Evolutionary conservation across 2,888 invertebrate genomes (phyloP).

Genomic region (Mythimna ferrago): DNA sequence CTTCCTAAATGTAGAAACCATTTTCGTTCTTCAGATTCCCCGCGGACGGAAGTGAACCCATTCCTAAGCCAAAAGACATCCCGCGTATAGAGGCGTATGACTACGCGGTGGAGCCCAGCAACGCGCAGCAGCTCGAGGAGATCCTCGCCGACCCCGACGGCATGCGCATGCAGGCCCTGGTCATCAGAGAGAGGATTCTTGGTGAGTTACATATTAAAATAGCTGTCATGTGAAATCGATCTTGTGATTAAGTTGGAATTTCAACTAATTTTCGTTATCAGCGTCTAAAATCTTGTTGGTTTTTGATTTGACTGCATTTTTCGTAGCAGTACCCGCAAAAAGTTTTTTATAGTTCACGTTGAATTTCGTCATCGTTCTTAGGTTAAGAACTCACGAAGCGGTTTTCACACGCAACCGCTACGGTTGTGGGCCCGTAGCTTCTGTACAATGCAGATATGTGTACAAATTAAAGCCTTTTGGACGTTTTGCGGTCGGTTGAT

Average conservation of each 20-base stretch:
- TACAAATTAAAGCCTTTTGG: too few relatives aligned
- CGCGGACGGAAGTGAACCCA: slow-evolving; percentile 91
- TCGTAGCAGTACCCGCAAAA: not conserved
- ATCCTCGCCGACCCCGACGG: slow-evolving; percentile 98
- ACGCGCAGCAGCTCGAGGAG: slow-evolving; percentile 95
- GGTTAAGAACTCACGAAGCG: too few relatives aligned
- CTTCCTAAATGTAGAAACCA: too few relatives aligned
- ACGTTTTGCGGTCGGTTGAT: too few relatives aligned
- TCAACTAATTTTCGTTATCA: not conserved
- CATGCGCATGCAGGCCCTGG: slow-evolving; percentile 98
- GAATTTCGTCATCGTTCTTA: not conserved
- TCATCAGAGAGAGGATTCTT: slow-evolving; percentile 97
- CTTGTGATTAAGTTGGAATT: not conserved
- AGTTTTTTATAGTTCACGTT: not conserved
- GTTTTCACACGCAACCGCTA: too few relatives aligned
- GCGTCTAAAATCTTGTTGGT: not conserved
- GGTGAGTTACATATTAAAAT: slow-evolving; percentile 68
- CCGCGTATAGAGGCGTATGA: slow-evolving; percentile 97
- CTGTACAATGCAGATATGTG: too few relatives aligned
- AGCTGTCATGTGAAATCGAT: too few relatives aligned
- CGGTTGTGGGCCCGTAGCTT: too few relatives aligned
- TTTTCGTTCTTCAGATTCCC: slow-evolving; percentile 86
- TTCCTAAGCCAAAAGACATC: slow-evolving; percentile 93
- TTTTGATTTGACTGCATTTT: not conserved
- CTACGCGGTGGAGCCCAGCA: slow-evolving; percentile 95